Base-by-base conservation (phyloP, 2,797 vertebrate genomes). In the Sebastes itinus region DNA sequence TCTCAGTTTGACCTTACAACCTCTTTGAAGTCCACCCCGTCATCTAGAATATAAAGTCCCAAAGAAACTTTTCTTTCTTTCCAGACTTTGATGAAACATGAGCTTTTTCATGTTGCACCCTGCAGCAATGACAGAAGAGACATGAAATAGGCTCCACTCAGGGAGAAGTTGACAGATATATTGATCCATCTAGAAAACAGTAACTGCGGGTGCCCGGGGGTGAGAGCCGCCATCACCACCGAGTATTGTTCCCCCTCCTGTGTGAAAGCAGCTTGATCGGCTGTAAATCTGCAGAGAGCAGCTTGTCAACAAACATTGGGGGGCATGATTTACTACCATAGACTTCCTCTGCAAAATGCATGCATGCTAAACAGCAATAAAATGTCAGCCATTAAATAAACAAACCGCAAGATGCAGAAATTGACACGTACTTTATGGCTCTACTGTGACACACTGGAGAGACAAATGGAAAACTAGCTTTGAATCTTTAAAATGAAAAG, bases 131-230 rank as follows among this genome's bases (percentile, higher is more conserved):
- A 89, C 76, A 76, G 46, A 54, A 62, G 27, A 22, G 73, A 89
- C 78, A 79, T 89, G 85, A 91, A 91, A 90, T 67, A 72, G 61
- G 30, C 66, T 81, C 46, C 60, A 60, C 75, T 85, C 78, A 54
- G 54, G 75, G 77, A 86, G 76, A 82, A 58, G 68, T 42, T 90
- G 92, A 91, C 92, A 90, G 81, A 87, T 89, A 60, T 90, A 93
- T 93, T 86, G 92, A 94, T 92, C 87, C 80, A 87, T 78, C 68
- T 72, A 32, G 25, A 83, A 78, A 86, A 90, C 63, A 88, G 56
- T 69, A 78, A 79, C 77, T 87, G 78, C 59, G 32, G 82, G 60
- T 70, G 70, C 83, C 69, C 9, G 11, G 69, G 72, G 74, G 52
- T 79, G 81, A 82, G 71, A 79, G 73, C 55, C 62, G 68, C 74